Evolutionary conservation across 2,797 vertebrate genomes (phyloP), one percentile per base, ranked within the genome.

Genomic region (Lindbergichthys nudifrons): DNA sequence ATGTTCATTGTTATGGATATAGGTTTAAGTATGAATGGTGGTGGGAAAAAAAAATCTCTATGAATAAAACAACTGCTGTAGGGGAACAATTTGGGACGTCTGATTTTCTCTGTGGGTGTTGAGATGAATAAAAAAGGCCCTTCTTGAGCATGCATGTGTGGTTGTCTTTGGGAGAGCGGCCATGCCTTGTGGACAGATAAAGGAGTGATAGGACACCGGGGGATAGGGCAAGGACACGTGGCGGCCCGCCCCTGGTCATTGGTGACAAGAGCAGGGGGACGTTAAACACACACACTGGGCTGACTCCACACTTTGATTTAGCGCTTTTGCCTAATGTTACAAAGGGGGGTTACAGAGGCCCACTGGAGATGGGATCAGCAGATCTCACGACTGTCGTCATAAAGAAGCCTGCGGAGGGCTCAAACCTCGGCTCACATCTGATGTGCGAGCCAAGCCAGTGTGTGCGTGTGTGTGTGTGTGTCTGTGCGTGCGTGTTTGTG

Each of bases 241-340:
- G 92, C 92, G 79, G 89, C 85, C 91, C 91, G 91, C 93, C 92
- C 93, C 92, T 94, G 93, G 91, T 94, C 93, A 93, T 92, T 89
- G 92, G 89, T 93, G 93, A 94, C 93, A 94, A 92, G 93, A 93
- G 91, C 92, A 83, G 85, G 90, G 91, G 92, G 92, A 93, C 82
- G 89, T 89, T 94, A 93, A 94, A 93, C 92, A 94, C 92, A 92
- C 92, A 94, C 92, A 88, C 90, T 81, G 91, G 89, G 89, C 92
- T 92, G 91, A 92, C 89, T 92, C 89, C 89, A 90, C 92, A 92
- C 93, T 94, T 94, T 94, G 93, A 94, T 94, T 94, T 94, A 94
- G 82, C 92, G 85, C 86, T 93, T 92, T 93, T 92, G 91, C 92
- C 89, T 93, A 92, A 94, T 92, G 91, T 92, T 92, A 88, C 86